Evolutionary conservation across 2,113 vertebrate genomes (phyloP).

Genomic region (Nesogale talazaci): DNA sequence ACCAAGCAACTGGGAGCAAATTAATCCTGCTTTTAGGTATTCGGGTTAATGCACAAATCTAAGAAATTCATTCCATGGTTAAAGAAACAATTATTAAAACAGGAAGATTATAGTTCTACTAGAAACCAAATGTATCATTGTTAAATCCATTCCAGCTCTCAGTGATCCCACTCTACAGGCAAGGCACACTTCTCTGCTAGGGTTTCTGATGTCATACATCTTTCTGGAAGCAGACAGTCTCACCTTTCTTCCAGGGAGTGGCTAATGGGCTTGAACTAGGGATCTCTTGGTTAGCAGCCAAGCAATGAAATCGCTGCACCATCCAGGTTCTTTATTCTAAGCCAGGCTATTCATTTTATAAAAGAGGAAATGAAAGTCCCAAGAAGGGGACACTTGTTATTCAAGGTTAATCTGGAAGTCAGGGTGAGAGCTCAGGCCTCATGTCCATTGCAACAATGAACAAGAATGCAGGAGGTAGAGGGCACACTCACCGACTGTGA

Average conservation of each 20-base stretch:
- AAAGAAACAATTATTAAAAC: not conserved
- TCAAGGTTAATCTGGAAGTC: not conserved
- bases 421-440: not conserved
- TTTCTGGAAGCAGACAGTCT: no score
- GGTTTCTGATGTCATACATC: no score
- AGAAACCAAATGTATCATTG: no score
- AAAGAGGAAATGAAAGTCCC: not conserved
- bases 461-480: not conserved
- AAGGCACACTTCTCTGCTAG: no score
- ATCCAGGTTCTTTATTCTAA: not conserved
- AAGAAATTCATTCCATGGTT: not conserved
- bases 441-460: not conserved
- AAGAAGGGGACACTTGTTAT: no score
- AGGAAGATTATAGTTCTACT: no score
- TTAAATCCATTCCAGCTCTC: no score
- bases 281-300: no score
- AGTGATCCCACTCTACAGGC: no score
- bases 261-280: no score
- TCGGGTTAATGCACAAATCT: not conserved
- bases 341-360: not conserved
- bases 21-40: not conserved
- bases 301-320: no score
- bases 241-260: no score
- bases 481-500: not conserved
- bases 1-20: not conserved